phyloP scores from a whole-genome alignment of 2,113 vertebrate species.

The Anguilla japonica region DNA sequence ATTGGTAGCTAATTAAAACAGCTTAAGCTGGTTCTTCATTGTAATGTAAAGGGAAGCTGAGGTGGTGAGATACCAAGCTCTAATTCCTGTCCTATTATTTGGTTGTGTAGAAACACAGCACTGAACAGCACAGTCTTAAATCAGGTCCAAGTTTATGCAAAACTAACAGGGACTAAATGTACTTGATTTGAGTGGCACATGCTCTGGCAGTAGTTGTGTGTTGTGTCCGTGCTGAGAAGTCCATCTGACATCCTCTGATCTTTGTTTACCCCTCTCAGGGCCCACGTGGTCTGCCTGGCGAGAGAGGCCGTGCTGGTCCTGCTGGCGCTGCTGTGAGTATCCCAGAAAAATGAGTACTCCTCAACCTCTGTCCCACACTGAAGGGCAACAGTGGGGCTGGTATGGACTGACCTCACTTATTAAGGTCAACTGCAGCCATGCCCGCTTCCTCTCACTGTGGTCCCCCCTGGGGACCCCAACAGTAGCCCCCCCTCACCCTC shows the following conservation, averaged over 20 bases:
- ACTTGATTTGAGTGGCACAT: too few relatives aligned
- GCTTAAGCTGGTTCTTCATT: too few relatives aligned
- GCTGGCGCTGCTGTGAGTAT: constrained; percentile 89
- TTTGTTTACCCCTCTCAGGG: constrained; percentile 69
- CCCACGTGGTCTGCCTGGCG: constrained; percentile 90
- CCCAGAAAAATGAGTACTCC: background rate
- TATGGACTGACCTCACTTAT: background rate
- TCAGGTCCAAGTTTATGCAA: too few relatives aligned
- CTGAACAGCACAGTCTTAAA: background rate
- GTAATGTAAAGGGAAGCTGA: too few relatives aligned
- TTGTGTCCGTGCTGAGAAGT: background rate
- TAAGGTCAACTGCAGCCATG: too few relatives aligned
- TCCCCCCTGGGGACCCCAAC: background rate
- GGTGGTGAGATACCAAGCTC: background rate
- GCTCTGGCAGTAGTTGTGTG: too few relatives aligned
- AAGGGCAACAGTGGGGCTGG: too few relatives aligned
- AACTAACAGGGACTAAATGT: too few relatives aligned
- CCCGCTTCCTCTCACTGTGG: background rate
- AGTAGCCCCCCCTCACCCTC: background rate
- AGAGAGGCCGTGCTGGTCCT: constrained; percentile 90
- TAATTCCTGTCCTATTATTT: background rate
- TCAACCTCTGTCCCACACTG: background rate
- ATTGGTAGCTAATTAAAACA: too few relatives aligned
- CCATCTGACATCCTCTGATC: background rate
- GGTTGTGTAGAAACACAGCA: background rate